Percentiles rank a stretch among this genome's conserved stretches.
phyloP scores from a whole-genome alignment of 2,113 vertebrate species.

The Sakesphorus luctuosus region DNA sequence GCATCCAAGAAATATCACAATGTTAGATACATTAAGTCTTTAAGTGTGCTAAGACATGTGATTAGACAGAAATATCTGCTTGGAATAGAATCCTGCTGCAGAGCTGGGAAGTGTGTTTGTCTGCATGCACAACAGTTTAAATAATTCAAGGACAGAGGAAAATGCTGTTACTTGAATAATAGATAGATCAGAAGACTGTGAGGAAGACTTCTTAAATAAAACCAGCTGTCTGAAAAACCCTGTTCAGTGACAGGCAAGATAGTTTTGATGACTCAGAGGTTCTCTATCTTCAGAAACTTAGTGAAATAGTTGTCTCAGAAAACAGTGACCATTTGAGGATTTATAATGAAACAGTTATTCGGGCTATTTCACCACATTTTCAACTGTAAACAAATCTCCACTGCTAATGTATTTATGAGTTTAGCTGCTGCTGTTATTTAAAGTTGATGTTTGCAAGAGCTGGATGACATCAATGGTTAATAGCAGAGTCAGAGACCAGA shows the following conservation, averaged over 20 bases:
- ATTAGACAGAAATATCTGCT: not conserved
- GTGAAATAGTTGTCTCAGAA: not conserved
- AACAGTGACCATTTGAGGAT: not conserved
- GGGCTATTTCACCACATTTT: not conserved
- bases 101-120: not conserved
- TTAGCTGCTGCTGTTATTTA: conserved; percentile 8
- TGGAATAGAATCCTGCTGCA: not conserved
- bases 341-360: not conserved
- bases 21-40: not conserved
- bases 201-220: conserved; percentile 35
- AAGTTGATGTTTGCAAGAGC: not conserved
- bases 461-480: not conserved
- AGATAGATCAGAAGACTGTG: not conserved
- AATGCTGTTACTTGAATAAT: conserved; percentile 41
- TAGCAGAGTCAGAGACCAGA: not conserved
- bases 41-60: not conserved
- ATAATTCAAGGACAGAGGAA: conserved; percentile 40
- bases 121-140: conserved; percentile 17
- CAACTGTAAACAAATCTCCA: not conserved
- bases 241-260: not conserved
- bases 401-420: conserved; percentile 5
- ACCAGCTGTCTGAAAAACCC: not conserved
- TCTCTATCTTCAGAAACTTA: not conserved
- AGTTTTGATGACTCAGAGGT: not conserved
- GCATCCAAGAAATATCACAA: not conserved